Evolutionary conservation across 2,113 vertebrate genomes (phyloP).

Genomic region (Emydocephalus ijimae): DNA sequence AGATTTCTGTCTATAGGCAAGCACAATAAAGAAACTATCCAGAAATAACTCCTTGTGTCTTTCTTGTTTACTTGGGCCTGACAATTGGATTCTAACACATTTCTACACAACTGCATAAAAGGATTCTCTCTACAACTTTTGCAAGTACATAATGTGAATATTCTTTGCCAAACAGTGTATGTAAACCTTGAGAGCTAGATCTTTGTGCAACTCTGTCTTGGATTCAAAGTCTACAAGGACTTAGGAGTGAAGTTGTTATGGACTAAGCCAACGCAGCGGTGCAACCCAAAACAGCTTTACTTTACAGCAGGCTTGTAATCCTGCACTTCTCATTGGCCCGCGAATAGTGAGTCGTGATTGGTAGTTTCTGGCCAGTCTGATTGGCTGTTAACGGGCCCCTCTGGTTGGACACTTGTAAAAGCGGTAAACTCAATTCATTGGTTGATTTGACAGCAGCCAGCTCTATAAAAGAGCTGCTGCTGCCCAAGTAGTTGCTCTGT

Average conservation of each 20-base stretch:
- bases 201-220: constrained; percentile 30
- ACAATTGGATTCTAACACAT: not conserved
- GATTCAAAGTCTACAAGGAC: constrained; percentile 8
- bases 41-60: not conserved
- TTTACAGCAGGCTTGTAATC: too few relatives aligned
- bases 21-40: not conserved
- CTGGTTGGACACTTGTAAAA: too few relatives aligned
- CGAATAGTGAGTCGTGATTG: too few relatives aligned
- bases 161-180: not conserved
- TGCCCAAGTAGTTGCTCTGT: too few relatives aligned
- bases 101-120: not conserved
- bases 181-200: constrained; percentile 25
- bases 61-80: not conserved
- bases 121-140: not conserved
- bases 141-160: not conserved
- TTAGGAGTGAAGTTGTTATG: constrained; percentile 7
- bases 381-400: too few relatives aligned
- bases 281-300: too few relatives aligned
- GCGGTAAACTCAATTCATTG: too few relatives aligned
- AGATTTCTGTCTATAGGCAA: not conserved
- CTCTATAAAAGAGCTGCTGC: too few relatives aligned
- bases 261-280: too few relatives aligned
- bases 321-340: too few relatives aligned
- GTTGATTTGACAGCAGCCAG: too few relatives aligned
- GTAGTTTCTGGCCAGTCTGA: too few relatives aligned